Percentiles rank a stretch among this genome's conserved stretches.
These are phyloP conservation scores for Tribolium castaneum DNA, from an alignment of 1,140 invertebrate species.

Conservation along the genomic window DNA sequence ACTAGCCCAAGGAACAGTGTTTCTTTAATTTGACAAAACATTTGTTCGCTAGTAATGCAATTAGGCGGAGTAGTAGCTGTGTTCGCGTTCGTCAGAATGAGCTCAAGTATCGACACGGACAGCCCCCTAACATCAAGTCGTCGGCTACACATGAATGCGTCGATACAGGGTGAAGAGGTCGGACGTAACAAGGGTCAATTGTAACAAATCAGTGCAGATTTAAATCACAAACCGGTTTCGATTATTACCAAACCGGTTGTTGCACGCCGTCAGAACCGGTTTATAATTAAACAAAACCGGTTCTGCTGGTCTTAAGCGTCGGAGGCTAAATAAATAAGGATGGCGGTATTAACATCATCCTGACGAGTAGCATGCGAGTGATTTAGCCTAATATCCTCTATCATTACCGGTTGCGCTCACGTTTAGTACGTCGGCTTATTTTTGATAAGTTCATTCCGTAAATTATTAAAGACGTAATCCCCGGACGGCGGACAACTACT, in stretches of 20 bases:
- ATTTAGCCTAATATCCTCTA: slow-evolving; percentile 40
- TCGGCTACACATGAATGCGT: slow-evolving; percentile 14
- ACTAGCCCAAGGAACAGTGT: not conserved
- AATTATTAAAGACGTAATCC: slow-evolving; percentile 35
- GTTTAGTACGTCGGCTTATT: slow-evolving; percentile 34
- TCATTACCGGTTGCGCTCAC: slow-evolving; percentile 35
- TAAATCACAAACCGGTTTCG: not conserved
- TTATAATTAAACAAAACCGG: slow-evolving; percentile 4
- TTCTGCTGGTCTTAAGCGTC: not conserved
- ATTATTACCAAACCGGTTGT: not conserved
- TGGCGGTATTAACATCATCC: slow-evolving; percentile 18
- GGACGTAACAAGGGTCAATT: slow-evolving; percentile 3
- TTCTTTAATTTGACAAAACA: slow-evolving; percentile 25
- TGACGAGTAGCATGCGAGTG: slow-evolving; percentile 19
- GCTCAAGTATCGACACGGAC: not conserved
- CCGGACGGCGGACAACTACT: not conserved
- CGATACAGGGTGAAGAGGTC: slow-evolving; percentile 10
- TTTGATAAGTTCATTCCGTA: slow-evolving; percentile 37
- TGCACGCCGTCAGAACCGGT: not conserved
- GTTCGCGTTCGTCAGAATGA: slow-evolving; percentile 17
- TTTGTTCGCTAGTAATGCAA: slow-evolving; percentile 23
- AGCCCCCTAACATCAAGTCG: slow-evolving; percentile 7
- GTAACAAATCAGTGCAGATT: slow-evolving; percentile 15
- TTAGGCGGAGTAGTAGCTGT: slow-evolving; percentile 3
- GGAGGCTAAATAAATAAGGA: not conserved